A percentile compares a stretch with the other conserved stretches of the same genome.
Evolutionary conservation across 2,888 invertebrate species (phyloP).

Genomic region (Tiphia femorata): DNA sequence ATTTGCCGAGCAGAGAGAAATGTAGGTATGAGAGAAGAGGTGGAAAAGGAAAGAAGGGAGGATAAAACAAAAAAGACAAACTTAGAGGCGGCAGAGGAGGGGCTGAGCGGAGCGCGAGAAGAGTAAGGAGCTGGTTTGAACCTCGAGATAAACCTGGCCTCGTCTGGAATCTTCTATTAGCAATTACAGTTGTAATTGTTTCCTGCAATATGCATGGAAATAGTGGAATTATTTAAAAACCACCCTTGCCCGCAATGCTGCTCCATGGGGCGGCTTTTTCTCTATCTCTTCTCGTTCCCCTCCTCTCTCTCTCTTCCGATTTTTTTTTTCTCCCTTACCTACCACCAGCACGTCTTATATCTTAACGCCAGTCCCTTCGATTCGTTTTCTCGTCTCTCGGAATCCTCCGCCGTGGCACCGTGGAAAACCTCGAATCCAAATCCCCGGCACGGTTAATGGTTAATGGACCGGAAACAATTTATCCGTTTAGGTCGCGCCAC

Average conservation of each 20-base stretch:
- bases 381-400: slow-evolving; percentile 41
- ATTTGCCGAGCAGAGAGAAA: slow-evolving; percentile 25
- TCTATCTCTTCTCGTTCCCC: slow-evolving; percentile 5
- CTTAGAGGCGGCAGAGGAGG: slow-evolving; percentile 20
- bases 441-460: slow-evolving; percentile 57
- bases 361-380: slow-evolving; percentile 36
- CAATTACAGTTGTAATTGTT: slow-evolving; percentile 70
- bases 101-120: slow-evolving; percentile 31
- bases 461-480: slow-evolving; percentile 66
- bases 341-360: slow-evolving; percentile 26
- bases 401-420: slow-evolving; percentile 37
- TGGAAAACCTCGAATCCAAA: slow-evolving; percentile 57
- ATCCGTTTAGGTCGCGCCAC: slow-evolving; percentile 44
- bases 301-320: slow-evolving; percentile 6
- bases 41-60: slow-evolving; percentile 11
- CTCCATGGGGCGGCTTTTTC: slow-evolving; percentile 20
- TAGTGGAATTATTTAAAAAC: slow-evolving; percentile 69
- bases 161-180: slow-evolving; percentile 69
- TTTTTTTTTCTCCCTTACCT: slow-evolving; percentile 14
- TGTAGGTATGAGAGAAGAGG: slow-evolving; percentile 9
- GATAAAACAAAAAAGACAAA: slow-evolving; percentile 27
- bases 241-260: slow-evolving; percentile 46
- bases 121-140: slow-evolving; percentile 51
- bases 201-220: slow-evolving; percentile 69
- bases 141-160: slow-evolving; percentile 66